phyloP scores from a whole-genome alignment of 2,113 vertebrate species.

The Cranoglanis bouderius region DNA sequence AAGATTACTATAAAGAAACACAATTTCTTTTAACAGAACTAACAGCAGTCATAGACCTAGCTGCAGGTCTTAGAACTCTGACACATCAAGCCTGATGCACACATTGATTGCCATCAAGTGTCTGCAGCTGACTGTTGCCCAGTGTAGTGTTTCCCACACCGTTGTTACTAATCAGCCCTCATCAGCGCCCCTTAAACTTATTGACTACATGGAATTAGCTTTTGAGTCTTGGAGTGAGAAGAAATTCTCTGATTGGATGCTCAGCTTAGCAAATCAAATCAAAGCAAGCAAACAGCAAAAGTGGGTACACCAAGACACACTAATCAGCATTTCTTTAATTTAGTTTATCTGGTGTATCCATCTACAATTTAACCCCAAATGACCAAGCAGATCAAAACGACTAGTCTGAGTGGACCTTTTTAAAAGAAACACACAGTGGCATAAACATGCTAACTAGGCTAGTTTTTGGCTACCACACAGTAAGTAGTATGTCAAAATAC shows the following conservation, averaged over 20 bases:
- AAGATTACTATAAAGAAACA: neutral
- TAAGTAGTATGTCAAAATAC: neutral
- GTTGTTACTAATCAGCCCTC: slow-evolving; percentile 10
- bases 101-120: slow-evolving; percentile 9
- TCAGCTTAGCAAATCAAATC: neutral
- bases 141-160: slow-evolving; percentile 7
- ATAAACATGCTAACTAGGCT: neutral
- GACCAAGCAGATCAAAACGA: neutral
- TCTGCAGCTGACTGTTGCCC: slow-evolving; percentile 11
- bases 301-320: neutral
- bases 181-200: slow-evolving; percentile 9
- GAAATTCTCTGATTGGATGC: neutral
- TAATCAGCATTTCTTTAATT: neutral
- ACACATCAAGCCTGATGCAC: neutral
- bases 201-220: neutral
- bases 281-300: too few relatives aligned
- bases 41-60: neutral
- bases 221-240: neutral
- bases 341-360: neutral
- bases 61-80: neutral
- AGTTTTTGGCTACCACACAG: neutral
- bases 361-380: neutral
- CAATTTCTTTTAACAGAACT: neutral
- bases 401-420: neutral
- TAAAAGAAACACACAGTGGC: neutral